Conservation (phyloP, 2,113 vertebrate genomes). For the Vicugna pacos region DNA sequence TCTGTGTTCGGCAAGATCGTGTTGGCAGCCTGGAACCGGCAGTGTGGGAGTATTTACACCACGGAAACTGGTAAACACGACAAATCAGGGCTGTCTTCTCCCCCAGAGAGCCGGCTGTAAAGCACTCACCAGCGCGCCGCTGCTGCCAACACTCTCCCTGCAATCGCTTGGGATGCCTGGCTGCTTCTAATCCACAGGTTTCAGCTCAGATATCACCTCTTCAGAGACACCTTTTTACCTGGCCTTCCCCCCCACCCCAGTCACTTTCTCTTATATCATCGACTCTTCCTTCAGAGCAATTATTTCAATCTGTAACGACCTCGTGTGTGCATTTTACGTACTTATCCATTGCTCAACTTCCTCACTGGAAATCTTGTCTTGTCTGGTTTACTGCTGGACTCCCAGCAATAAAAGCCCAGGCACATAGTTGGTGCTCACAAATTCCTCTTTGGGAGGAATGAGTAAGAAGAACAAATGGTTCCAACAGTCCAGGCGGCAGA, state of each 20-base stretch:
- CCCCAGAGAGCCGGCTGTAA: constrained; percentile 15
- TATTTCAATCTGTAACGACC: not conserved
- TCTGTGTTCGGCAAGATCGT: not conserved
- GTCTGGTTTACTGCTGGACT: not conserved
- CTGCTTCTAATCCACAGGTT: constrained; percentile 18
- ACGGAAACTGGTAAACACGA: constrained; percentile 49
- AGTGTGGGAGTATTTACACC: constrained; percentile 52
- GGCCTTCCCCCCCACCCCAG: not conserved
- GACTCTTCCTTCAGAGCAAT: not conserved
- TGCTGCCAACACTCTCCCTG: not conserved
- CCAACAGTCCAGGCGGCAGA: not conserved
- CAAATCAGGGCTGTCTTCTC: not conserved
- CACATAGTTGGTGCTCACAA: not conserved
- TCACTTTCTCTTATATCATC: not conserved
- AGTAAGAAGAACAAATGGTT: not conserved
- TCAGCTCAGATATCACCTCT: constrained; percentile 35
- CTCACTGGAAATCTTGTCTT: not conserved
- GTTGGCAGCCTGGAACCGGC: constrained; percentile 12
- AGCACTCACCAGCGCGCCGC: not conserved
- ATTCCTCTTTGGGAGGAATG: not conserved
- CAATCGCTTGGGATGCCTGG: not conserved
- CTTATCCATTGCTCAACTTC: not conserved
- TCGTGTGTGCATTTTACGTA: not conserved
- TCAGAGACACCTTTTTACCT: not conserved
- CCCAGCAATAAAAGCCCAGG: not conserved